Conservation (phyloP, 2,797 vertebrate genomes). For the Hydrophis major region DNA sequence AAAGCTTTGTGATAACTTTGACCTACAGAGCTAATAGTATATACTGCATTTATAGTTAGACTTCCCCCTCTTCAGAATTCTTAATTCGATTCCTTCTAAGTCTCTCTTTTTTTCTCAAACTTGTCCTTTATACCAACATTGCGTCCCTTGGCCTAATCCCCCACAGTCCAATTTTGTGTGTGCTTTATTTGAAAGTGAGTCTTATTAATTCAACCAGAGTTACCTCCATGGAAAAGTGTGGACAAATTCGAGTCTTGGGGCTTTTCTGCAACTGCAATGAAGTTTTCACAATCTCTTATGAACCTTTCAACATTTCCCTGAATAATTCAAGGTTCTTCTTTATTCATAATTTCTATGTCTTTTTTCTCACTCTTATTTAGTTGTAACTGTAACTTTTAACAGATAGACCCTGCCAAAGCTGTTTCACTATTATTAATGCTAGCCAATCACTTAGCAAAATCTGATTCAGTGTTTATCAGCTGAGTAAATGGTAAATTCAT, state of each 20-base stretch:
- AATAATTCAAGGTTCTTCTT: background rate
- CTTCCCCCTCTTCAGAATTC: background rate
- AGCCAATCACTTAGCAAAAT: background rate
- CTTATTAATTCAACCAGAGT: background rate
- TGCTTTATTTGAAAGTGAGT: background rate
- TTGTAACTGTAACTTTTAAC: background rate
- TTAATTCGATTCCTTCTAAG: background rate
- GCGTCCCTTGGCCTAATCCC: background rate
- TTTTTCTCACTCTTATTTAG: background rate
- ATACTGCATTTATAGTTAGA: constrained; percentile 10
- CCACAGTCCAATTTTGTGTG: background rate
- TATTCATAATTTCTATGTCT: background rate
- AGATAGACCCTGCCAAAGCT: background rate
- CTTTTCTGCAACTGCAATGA: background rate
- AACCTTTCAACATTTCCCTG: background rate
- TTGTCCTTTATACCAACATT: background rate
- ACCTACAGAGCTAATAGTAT: constrained; percentile 45
- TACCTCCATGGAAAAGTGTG: background rate
- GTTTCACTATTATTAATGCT: background rate
- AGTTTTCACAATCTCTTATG: background rate
- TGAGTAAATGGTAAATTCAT: background rate
- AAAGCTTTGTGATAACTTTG: constrained; percentile 55
- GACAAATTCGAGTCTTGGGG: background rate
- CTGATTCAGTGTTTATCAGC: background rate
- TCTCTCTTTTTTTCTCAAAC: background rate